Evolutionary conservation across 2,113 vertebrate species (phyloP).

Genomic region (Boulengeromyrus knoepffleri): DNA sequence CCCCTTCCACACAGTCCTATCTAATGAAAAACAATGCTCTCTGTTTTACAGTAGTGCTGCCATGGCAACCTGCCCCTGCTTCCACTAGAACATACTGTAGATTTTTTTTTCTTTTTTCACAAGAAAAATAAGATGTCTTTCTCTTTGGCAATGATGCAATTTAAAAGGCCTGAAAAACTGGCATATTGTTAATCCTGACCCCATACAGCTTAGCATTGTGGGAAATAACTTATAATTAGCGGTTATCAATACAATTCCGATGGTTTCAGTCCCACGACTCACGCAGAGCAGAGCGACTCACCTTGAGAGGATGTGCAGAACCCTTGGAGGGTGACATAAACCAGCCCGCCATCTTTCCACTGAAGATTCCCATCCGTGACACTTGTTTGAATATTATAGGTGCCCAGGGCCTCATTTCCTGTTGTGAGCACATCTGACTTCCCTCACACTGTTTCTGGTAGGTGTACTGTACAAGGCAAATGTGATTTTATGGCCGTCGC

Average conservation of each 20-base stretch:
- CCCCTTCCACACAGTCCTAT: not conserved
- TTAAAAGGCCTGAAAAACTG: not conserved
- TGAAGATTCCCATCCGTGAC: slow-evolving; percentile 28
- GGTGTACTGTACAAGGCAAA: too few relatives aligned
- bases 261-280: not conserved
- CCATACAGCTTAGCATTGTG: not conserved
- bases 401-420: slow-evolving; percentile 22
- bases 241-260: not conserved
- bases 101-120: slow-evolving; percentile 12
- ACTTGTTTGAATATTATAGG: slow-evolving; percentile 35
- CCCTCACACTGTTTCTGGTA: slow-evolving; percentile 11
- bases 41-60: slow-evolving; percentile 27
- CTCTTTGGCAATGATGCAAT: not conserved
- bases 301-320: not conserved
- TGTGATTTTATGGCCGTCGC: not conserved
- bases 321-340: slow-evolving; percentile 15
- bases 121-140: slow-evolving; percentile 9
- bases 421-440: slow-evolving; percentile 12
- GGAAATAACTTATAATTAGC: not conserved
- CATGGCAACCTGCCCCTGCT: slow-evolving; percentile 34
- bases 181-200: not conserved
- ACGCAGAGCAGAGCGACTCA: not conserved
- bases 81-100: slow-evolving; percentile 24
- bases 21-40: not conserved
- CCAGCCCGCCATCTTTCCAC: slow-evolving; percentile 18